Evolutionary conservation across 2,113 vertebrate genomes (phyloP).

Genomic region (Tachycineta bicolor): DNA sequence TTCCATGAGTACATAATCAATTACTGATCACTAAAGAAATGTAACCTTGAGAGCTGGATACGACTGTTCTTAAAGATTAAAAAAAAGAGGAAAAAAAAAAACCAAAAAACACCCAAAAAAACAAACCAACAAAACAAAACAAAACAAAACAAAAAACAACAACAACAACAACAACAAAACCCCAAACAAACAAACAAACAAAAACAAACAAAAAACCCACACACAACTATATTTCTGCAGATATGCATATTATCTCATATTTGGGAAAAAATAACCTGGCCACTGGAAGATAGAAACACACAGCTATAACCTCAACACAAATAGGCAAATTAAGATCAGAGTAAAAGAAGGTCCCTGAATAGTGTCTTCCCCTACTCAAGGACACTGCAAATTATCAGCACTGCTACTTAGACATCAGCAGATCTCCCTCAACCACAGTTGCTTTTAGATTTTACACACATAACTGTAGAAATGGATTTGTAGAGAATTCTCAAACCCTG

Average conservation of each 20-base stretch:
- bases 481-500: no score
- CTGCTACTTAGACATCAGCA: not conserved
- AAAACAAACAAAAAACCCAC: not conserved
- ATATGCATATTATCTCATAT: not conserved
- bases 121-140: fast-evolving
- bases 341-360: not conserved
- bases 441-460: not conserved
- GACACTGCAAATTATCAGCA: not conserved
- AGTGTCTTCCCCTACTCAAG: not conserved
- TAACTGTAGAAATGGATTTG: not conserved
- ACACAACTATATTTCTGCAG: not conserved
- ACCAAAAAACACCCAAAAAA: no score
- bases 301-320: not conserved
- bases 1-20: not conserved
- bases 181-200: no score
- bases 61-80: no score
- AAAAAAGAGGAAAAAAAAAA: no score
- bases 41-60: not conserved
- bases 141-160: not conserved
- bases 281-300: not conserved
- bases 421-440: not conserved
- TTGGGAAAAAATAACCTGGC: not conserved
- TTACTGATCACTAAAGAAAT: not conserved
- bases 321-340: not conserved
- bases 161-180: no score